Base-by-base conservation (phyloP, 2,797 vertebrate genomes). In the Eupleurogrammus muticus region DNA sequence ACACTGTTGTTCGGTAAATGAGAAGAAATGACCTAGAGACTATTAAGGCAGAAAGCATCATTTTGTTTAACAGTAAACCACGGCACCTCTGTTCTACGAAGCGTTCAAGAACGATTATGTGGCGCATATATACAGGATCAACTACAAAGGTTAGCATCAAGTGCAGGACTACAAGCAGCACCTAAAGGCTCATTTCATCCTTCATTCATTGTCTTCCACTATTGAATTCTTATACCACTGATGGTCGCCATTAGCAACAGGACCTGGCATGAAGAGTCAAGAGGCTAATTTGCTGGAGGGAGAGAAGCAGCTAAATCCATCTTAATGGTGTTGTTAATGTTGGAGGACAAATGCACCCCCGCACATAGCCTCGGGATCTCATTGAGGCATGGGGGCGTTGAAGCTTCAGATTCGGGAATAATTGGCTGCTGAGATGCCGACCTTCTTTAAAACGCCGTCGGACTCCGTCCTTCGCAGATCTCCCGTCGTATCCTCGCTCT, bases 391-490 rank as follows among this genome's bases (percentile, higher is more conserved):
- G 54, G 70, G 53, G 70, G 77, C 2, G 67, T 14, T 49, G 61
- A 6, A 0, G 61, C 48, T 68, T 79, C 36, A 36, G 11, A 76
- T 17, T 59, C 3, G 7, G 55, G 59, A 80, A 77, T 73, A 78
- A 82, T 65, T 66, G 57, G 66, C 32, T 28, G 46, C 53, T 21
- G 73, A 70, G 66, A 81, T 59, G 20, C 85, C 0, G 89, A 99
- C 98, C 97, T 98, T 99, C 87, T 99, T 99, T 48, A 99, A 90
- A 74, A 98, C 94, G 13, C 97, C 95, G 82, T 99, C 98, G 0
- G 98, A 99, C 70, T 98, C 98, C 0, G 98, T 99, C 80, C 98
- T 95, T 78, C 97, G 94, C 58, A 99, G 95, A 75, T 99, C 97
- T 66, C 95, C 95, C 1, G 87, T 94, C 28, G 81, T 67, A 14